Evolutionary conservation across 2,797 vertebrate species (phyloP).

Genomic region (Tamandua tetradactyla): DNA sequence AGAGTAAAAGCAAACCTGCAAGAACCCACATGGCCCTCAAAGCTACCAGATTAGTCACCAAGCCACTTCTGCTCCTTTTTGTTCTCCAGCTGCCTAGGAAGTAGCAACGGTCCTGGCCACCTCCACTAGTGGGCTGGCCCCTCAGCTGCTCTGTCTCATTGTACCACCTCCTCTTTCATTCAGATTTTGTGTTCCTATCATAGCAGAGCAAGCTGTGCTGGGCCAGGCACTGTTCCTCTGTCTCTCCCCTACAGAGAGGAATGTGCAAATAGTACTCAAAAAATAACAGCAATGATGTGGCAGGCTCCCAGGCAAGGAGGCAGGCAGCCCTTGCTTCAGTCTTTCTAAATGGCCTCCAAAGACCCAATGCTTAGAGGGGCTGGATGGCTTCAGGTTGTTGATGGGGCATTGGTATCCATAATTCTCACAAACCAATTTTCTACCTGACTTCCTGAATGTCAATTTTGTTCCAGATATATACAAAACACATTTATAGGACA

Average conservation of each 20-base stretch:
- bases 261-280: not conserved
- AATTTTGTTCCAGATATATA: conserved; percentile 47
- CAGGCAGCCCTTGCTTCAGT: not conserved
- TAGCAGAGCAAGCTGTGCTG: not conserved
- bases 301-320: not conserved
- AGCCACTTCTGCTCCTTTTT: too few relatives aligned
- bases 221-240: not conserved
- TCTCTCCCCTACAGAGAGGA: not conserved
- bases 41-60: not conserved
- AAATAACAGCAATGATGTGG: not conserved
- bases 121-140: fast-evolving
- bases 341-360: conserved; percentile 25
- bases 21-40: not conserved
- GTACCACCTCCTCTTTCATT: not conserved
- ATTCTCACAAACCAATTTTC: conserved; percentile 70
- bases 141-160: not conserved
- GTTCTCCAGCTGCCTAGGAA: not conserved
- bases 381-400: conserved; percentile 36
- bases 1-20: not conserved
- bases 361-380: not conserved
- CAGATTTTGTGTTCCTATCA: not conserved
- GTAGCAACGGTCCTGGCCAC: not conserved
- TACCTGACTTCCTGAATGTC: conserved; percentile 61
- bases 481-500: conserved; percentile 52
- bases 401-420: conserved; percentile 35